Percentiles rank a stretch among this genome's conserved stretches.
These are phyloP conservation scores for Mesochorus sp. DNA, from an alignment of 2,888 invertebrate species.

Conservation along the genomic window DNA sequence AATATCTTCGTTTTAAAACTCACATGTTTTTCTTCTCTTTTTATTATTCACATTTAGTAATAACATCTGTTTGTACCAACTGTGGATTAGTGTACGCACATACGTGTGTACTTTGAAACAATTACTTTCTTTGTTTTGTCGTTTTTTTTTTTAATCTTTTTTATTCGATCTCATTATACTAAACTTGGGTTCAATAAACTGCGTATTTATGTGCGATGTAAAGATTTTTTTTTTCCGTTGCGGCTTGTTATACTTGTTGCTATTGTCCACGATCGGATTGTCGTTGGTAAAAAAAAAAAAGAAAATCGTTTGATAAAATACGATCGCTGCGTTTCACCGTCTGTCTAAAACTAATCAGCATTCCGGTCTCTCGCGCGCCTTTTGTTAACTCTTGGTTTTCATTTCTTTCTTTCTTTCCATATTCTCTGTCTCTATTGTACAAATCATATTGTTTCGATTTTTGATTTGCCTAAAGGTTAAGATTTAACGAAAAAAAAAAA, in stretches of 20 bases:
- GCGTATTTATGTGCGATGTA: slow-evolving; percentile 65
- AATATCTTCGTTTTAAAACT: slow-evolving; percentile 47
- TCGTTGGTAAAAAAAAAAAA: no score
- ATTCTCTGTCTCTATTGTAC: not conserved
- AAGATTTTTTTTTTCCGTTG: slow-evolving; percentile 54
- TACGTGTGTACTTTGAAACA: slow-evolving; percentile 60
- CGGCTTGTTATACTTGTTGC: slow-evolving; percentile 25
- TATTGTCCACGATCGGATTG: not conserved
- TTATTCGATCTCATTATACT: slow-evolving; percentile 66
- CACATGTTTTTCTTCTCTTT: slow-evolving; percentile 34
- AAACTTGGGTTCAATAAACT: slow-evolving; percentile 67
- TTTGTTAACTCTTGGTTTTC: not conserved
- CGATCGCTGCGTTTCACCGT: not conserved
- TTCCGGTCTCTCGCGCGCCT: not conserved
- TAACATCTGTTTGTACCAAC: slow-evolving; percentile 61
- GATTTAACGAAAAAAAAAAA: slow-evolving; percentile 30
- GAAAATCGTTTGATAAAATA: not conserved
- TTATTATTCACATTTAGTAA: slow-evolving; percentile 47
- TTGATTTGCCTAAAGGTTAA: slow-evolving; percentile 8
- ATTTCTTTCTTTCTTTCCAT: not conserved
- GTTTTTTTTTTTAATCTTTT: slow-evolving; percentile 60
- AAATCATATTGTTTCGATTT: not conserved
- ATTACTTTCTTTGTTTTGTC: slow-evolving; percentile 20
- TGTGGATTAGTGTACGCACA: slow-evolving; percentile 63
- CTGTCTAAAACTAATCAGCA: slow-evolving; percentile 24